These are phyloP conservation scores for Lytechinus variegatus DNA, from an alignment of 35 echinoderm and acorn worm species.

Conservation along the genomic window DNA sequence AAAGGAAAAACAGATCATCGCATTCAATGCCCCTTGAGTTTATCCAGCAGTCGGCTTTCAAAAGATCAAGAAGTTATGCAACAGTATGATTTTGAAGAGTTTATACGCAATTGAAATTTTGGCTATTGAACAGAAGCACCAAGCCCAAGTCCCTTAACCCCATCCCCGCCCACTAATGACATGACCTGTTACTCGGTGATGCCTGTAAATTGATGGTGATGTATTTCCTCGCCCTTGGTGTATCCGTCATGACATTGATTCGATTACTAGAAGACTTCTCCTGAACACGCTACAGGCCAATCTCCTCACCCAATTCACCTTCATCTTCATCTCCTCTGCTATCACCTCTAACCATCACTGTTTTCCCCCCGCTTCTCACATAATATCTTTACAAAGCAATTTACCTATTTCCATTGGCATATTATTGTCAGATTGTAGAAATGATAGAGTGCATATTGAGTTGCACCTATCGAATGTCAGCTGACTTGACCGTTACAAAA, in stretches of 20 bases:
- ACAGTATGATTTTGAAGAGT: background rate
- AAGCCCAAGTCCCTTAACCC: background rate
- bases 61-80: background rate
- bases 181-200: background rate
- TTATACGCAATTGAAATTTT: too few relatives aligned
- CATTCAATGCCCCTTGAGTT: too few relatives aligned
- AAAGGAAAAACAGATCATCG: too few relatives aligned
- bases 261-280: background rate
- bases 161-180: background rate
- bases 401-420: constrained; percentile 12
- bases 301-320: background rate
- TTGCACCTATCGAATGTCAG: background rate
- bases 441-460: background rate
- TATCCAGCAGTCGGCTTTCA: too few relatives aligned
- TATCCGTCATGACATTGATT: background rate
- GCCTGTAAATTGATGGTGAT: constrained; percentile 12
- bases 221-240: background rate
- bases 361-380: background rate
- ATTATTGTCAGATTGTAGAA: background rate
- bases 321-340: background rate
- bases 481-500: background rate
- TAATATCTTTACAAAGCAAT: constrained; percentile 7
- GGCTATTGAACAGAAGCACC: background rate
- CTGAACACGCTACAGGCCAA: background rate
- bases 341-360: background rate